Base-by-base conservation (phyloP, 35 echinoderm and acorn worm species). In the Acanthaster planci region DNA sequence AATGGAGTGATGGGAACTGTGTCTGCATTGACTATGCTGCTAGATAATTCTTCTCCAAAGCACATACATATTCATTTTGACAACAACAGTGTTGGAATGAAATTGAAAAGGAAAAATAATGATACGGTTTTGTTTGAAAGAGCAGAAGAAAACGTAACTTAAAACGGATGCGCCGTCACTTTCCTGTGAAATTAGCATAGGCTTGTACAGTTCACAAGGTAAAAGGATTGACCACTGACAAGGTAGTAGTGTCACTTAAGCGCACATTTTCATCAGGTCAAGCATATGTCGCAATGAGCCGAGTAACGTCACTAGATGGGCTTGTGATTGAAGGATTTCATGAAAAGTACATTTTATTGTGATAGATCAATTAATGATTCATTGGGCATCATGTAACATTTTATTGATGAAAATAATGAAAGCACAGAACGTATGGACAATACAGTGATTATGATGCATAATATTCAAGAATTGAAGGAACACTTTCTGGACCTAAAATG, bases 1-100 rank as follows among this genome's bases (percentile, higher is more conserved):
- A 86, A 94, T 90, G 88, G 92, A 51, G 87, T 85, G 35, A 42
- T 80, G 36, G 87, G 87, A 40, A 86, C 40, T 27, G 84, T 92
- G 7, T 35, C 60, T 36, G 80, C 60, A 76, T 42, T 55, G 21
- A 17, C 56, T 29, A 80, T 77, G 68, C 39, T 77, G 64, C 55
- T 77, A 12, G 47, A 78, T 81, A 10, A 40, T 21, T 23, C 22
- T n/a, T 67, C 77, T 72, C 84, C 79, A 16, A 83, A 89, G 40
- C 55, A 18, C 35, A 67, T 94, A 30, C 83, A 59, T n/a, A 55
- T 94, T 7, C 19, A 30, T 35, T 90, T 94, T 83, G 79, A 90
- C 39, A 85, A 90, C 68, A 39, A 76, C 0, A 55, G 54, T 52
- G 56, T 85, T 79, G 80, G 91, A 39, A 72, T 27, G n/a, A 87